Base-by-base conservation (phyloP, 2,888 invertebrate genomes). In the Julus scandinavius region DNA sequence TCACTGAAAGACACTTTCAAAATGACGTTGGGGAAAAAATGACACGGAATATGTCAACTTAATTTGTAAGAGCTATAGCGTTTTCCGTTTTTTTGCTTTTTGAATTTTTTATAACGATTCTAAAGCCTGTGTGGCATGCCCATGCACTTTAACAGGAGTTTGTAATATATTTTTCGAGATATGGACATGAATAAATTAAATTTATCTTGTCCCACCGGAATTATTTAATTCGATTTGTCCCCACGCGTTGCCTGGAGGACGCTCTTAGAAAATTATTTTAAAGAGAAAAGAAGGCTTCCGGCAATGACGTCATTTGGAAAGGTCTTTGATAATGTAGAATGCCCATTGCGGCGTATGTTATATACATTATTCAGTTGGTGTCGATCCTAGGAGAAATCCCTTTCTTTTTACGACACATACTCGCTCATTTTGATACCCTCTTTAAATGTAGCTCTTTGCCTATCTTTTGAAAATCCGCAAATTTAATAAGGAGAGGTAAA, bases 171-270 rank as follows among this genome's bases (percentile, higher is more conserved):
- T 38, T 45, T 9, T 1, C 2, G 7, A 38, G 80, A 80, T 80
- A 40, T 80, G 38, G 38, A 15, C 80, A 80, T 80, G 80, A 80
- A 80, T 80, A 80, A 40, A 80, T 80, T 80, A 80, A 80, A 80
- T 29, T 80, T 15, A 80, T 80, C 38, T 5, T 38, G 38, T 80
- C 38, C 80, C 80, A 38, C 13, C 38, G 38, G 80, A 80, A 80
- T 80, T 80, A 38, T 80, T 63, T 80, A 80, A 80, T 80, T 80
- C 80, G 80, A 29, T 80, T 80, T 80, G 80, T 40, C 80, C 80
- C 80, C 11, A 40, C 80, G 80, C 38, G 72, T 29, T n/a, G 63
- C 72, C 72, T 29, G 6, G 7, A 7, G 29, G 9, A 29, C 29
- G 80, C 38, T 80, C 38, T 80, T 15, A 80, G 80, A 80, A 80